Evolutionary conservation across 2,797 vertebrate species (phyloP), one percentile per base, ranked within the genome.

Genomic region (Knipowitschia caucasica): DNA sequence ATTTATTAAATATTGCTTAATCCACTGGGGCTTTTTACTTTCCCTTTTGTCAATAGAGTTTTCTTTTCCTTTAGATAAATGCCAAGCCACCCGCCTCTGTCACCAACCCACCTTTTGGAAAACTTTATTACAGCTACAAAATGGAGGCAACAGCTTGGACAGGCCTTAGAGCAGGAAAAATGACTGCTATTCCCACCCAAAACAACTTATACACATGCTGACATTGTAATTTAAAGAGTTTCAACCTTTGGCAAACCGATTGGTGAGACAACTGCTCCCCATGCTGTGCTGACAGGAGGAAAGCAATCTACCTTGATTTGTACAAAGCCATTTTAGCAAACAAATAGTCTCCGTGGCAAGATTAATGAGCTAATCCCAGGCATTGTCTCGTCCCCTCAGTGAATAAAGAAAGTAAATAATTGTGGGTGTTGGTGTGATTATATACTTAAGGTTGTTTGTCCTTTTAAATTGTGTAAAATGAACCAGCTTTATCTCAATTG

Each of bases 291-390:
- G 74, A 78, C 80, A 82, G 67, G 66, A 56, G 51, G 53, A 62
- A 75, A 82, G 81, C 71, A 59, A 61, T 81, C 83, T 71, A 70
- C 68, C 53, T 80, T 77, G 72, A 86, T 88, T 84, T 81, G 84
- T 83, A 69, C 71, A 55, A 86, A 77, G 49, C 71, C 42, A 69
- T 86, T 88, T 75, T 20, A 43, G 7, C 55, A 33, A 78, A 81
- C 84, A 85, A 80, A 67, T 59, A 26, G 56, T 61, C 64, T 47
- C 68, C 52, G 47, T 60, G 52, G 38, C 59, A 62, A 88, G 85
- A 90, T 87, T 81, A 87, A 89, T 84, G 77, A 68, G 61, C 84
- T 82, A 82, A 88, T 89, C 75, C 82, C 31, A 67, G 59, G 70
- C 35, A 64, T 75, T 80, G 60, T 69, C 66, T 70, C 55, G 68